Evolutionary conservation across 1,140 invertebrate species (phyloP).

Genomic region (Nixonia krombeini): DNA sequence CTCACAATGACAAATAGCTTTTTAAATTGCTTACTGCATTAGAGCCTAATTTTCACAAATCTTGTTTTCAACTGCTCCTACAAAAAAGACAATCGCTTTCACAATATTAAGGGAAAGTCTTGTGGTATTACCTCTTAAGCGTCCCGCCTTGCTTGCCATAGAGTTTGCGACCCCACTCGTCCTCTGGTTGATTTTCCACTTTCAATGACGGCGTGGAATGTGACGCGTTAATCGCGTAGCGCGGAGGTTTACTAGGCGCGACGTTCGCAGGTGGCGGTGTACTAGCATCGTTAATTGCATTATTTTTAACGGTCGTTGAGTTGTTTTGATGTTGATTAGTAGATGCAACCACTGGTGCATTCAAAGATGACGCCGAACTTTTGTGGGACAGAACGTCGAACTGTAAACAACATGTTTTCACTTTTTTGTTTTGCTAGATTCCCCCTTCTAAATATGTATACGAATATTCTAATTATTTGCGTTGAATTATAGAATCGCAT

Average conservation of each 20-base stretch:
- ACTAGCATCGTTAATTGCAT: slow-evolving; percentile 30
- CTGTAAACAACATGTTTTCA: slow-evolving; percentile 66
- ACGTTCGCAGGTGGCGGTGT: slow-evolving; percentile 54
- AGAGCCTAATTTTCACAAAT: neutral
- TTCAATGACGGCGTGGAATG: slow-evolving; percentile 61
- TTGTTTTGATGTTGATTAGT: slow-evolving; percentile 31
- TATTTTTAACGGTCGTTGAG: slow-evolving; percentile 42
- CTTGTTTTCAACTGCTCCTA: too few relatives aligned
- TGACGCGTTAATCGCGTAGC: slow-evolving; percentile 65
- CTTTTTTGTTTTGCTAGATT: too few relatives aligned
- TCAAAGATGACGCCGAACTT: slow-evolving; percentile 87
- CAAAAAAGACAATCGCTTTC: slow-evolving; percentile 22
- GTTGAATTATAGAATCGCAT: too few relatives aligned
- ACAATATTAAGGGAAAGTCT: slow-evolving; percentile 22
- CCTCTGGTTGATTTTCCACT: slow-evolving; percentile 69
- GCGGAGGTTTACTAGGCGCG: slow-evolving; percentile 72
- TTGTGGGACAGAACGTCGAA: slow-evolving; percentile 91
- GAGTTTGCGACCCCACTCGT: slow-evolving; percentile 89
- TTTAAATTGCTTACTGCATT: neutral
- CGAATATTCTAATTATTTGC: too few relatives aligned
- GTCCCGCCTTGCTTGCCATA: slow-evolving; percentile 75
- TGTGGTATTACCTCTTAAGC: slow-evolving; percentile 58
- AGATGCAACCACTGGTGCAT: slow-evolving; percentile 64
- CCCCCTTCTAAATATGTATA: too few relatives aligned
- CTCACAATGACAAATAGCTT: neutral